Base-by-base conservation (phyloP, 2,113 vertebrate species). In the Paraplagusia blochii region DNA sequence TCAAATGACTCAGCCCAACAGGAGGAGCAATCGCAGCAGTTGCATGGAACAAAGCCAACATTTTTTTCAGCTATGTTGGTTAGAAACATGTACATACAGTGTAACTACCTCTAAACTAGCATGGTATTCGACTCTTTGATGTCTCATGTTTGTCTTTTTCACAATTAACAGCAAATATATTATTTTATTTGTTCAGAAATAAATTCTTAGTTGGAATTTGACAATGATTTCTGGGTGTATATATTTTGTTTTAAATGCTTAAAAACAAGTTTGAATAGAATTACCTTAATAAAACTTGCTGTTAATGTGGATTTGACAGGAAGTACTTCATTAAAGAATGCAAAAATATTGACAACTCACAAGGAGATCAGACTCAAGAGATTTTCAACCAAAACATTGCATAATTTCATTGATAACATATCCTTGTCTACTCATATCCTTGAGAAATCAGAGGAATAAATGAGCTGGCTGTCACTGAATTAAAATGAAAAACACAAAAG, bases 41-140 rank as follows among this genome's bases (percentile, higher is more conserved):
- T 66, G 29, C 79, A 58, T 54, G 72, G 73, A 66, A 83, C 72
- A 72, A 75, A 76, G 76, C 60, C 63, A 72, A 67, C 69, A n/a
- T 29, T 69, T 64, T 79, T 66, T 71, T 60, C 63, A 77, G 51
- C 81, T 63, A 72, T 76, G 77, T 88, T 89, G 81, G 78, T 74
- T 80, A 87, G 81, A 58, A 80, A 75, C 76, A 65, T 87, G 76
- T 88, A 77, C 80, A 85, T 90, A 88, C 81, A 88, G 89, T 90
- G 85, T 88, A 91, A 91, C 90, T 92, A 92, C 90, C 90, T 92
- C 91, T 90, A 83, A 90, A 87, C 79, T 89, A 85, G 88, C 82
- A 91, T 87, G 86, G 70, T 86, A 86, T 83, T 29, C 77, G 83
- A 84, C 72, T 82, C 73, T 71, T 63, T 83, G 76, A 76, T 86